Percentiles rank a stretch among this genome's conserved stretches.
Evolutionary conservation across 2,888 invertebrate genomes (phyloP).

Genomic region (Micropterix aruncella): DNA sequence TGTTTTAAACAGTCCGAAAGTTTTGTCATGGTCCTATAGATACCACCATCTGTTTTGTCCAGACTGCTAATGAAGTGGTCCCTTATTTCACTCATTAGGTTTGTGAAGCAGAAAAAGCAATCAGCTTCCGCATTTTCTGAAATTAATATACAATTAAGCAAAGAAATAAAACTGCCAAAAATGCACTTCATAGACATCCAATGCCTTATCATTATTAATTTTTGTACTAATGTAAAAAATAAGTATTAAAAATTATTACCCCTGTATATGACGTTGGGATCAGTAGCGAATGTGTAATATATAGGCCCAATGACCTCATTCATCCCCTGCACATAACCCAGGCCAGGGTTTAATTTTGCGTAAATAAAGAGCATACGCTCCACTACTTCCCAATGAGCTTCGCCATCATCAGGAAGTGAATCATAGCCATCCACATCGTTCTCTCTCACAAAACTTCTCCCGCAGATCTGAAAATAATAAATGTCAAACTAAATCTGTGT

Average conservation of each 20-base stretch:
- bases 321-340: conserved; percentile 96
- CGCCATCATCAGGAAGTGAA: conserved; percentile 77
- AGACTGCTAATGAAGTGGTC: conserved; percentile 94
- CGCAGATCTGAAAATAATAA: too few species aligned
- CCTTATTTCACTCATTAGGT: conserved; percentile 93
- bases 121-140: conserved; percentile 90
- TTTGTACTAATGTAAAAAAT: too few species aligned
- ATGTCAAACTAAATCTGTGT: too few species aligned
- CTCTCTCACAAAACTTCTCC: background rate
- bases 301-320: conserved; percentile 98
- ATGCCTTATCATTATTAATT: too few species aligned
- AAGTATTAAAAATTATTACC: conserved; percentile 47
- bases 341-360: conserved; percentile 95
- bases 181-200: too few species aligned
- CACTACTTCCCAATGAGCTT: conserved; percentile 98
- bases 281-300: conserved; percentile 92
- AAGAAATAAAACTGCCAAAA: too few species aligned
- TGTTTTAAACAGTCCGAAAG: conserved; percentile 62
- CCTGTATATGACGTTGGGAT: conserved; percentile 65
- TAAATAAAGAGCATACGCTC: conserved; percentile 95
- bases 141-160: too few species aligned
- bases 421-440: conserved; percentile 63
- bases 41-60: conserved; percentile 86
- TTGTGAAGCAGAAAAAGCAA: conserved; percentile 96
- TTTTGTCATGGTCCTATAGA: conserved; percentile 78